Base-by-base conservation (phyloP, 1,140 invertebrate species). In the Coelopa frigida region DNA sequence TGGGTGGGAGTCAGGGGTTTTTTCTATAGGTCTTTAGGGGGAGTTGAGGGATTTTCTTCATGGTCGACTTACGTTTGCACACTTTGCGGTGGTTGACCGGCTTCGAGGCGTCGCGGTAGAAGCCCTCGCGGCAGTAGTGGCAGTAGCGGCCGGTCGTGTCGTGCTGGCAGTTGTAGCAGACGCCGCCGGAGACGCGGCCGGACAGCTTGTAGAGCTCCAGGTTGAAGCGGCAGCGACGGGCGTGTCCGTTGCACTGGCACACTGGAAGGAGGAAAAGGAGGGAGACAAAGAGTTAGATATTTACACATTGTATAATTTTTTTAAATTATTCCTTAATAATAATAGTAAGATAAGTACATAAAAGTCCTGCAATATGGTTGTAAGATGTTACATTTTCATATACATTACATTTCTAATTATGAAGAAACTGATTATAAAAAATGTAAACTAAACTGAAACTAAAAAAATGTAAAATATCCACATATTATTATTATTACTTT, bases 121-220 rank as follows among this genome's bases (percentile, higher is more conserved):
- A 96, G 27, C 92, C 92, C 70, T 94, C 89, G 55, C 83, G 81
- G 75, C 93, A 96, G 72, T 94, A 94, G 73, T 95, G 85, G 72
- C 91, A 95, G 72, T 93, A 87, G 49, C 90, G 76, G 37, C 90
- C 90, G 6, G 86, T 87, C 6, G 93, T 96, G 72, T 86, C 90
- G 71, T 96, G 91, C 44, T 89, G 80, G 73, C 93, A 96, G 57
- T 87, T 86, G 43, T 91, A 75, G 72, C 93, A 96, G 37, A 94
- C 86, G 44, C 93, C 93, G 46, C 93, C 93, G 57, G 84, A 88
- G 40, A 86, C 87, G 43, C 87, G 78, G 0, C 90, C 91, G 36
- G 89, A 93, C 54, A 95, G 72, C 70, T 90, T 89, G 77, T 90
- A 96, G 54, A 96, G 74, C 64, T 96, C 92, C 83, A 92, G 88